phyloP scores from a whole-genome alignment of 2,888 invertebrate genomes.

The Drosophila neoperkinsi region DNA sequence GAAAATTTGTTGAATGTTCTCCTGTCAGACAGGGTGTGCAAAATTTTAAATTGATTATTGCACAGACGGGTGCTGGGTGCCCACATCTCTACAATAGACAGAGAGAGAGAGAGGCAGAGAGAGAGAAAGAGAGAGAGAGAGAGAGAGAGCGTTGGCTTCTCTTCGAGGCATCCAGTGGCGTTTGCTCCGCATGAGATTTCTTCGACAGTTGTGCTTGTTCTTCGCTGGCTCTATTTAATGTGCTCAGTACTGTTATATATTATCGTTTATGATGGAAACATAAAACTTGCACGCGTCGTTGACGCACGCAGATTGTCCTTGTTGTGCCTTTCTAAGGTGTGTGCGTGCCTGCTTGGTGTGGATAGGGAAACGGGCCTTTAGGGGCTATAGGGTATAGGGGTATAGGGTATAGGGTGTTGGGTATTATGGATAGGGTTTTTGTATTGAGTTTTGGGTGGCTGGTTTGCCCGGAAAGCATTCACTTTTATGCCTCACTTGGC shows the following conservation, averaged over 20 bases:
- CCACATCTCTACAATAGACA: not conserved
- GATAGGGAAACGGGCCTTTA: not conserved
- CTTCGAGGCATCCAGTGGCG: constrained; percentile 34
- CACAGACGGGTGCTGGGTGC: constrained; percentile 19
- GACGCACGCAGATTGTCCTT: constrained; percentile 38
- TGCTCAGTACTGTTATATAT: constrained; percentile 59
- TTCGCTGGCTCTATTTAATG: constrained; percentile 39
- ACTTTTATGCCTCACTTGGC: constrained; percentile 66
- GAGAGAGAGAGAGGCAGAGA: not conserved
- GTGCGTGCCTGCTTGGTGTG: constrained; percentile 3
- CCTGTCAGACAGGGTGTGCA: constrained; percentile 59
- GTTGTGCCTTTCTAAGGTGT: constrained; percentile 17
- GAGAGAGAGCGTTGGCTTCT: not conserved
- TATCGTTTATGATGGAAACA: constrained; percentile 71
- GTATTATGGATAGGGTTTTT: not conserved
- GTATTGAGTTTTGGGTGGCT: constrained; percentile 6
- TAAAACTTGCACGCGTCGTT: constrained; percentile 69
- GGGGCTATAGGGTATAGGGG: not conserved
- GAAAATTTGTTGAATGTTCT: constrained; percentile 64
- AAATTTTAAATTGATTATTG: constrained; percentile 74
- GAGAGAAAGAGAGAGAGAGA: not conserved
- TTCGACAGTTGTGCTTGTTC: constrained; percentile 9
- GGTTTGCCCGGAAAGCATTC: constrained; percentile 27
- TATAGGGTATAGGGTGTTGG: not conserved
- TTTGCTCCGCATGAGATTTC: constrained; percentile 26